Conservation (phyloP, 2,797 vertebrate genomes). For the Iguana delicatissima region DNA sequence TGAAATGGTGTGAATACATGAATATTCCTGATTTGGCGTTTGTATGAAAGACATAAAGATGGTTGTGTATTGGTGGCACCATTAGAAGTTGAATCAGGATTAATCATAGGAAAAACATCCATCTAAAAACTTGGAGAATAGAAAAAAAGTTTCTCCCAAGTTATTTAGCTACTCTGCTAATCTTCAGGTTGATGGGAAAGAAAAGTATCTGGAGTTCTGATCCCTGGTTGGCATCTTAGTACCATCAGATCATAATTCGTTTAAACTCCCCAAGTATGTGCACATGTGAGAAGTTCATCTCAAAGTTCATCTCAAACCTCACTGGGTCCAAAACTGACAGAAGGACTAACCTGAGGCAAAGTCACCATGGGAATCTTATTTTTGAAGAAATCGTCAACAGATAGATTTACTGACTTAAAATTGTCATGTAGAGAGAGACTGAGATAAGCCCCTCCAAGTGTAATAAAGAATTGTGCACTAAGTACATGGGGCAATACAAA, state of each 20-base stretch:
- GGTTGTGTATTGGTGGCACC: neutral
- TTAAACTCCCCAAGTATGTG: neutral
- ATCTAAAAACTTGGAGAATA: neutral
- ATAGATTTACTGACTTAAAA: neutral
- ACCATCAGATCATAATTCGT: neutral
- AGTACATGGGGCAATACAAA: no score
- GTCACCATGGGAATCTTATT: neutral
- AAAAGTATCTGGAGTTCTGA: neutral
- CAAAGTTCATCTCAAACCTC: neutral
- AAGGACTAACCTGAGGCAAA: neutral
- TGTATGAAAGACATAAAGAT: neutral
- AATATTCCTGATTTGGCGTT: neutral
- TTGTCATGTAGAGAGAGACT: neutral
- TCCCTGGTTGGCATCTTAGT: neutral
- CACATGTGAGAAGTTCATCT: neutral
- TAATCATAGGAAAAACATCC: neutral
- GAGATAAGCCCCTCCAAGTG: neutral
- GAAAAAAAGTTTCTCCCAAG: neutral
- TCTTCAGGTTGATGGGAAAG: neutral
- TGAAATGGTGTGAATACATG: neutral
- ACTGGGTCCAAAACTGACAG: neutral
- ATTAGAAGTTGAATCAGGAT: neutral
- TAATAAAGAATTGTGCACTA: neutral
- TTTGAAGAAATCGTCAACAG: neutral
- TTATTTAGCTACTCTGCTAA: neutral